Conservation (phyloP, 2,888 invertebrate genomes). For the Tridacna gigas region DNA sequence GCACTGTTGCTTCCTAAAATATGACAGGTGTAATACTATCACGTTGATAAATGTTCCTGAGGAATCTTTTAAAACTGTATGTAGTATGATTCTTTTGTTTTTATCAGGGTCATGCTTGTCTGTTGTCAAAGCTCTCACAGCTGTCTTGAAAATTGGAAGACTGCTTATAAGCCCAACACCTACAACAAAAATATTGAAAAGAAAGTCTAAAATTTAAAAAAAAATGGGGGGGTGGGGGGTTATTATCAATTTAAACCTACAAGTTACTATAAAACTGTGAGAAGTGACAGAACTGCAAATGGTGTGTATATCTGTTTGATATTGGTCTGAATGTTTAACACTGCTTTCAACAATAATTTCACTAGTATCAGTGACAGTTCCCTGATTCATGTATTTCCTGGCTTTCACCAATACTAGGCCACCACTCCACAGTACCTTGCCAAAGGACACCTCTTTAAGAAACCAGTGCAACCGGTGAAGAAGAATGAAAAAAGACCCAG, state of each 20-base stretch:
- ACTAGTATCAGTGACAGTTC: no score
- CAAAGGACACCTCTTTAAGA: no score
- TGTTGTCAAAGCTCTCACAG: constrained; percentile 62
- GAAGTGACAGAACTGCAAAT: neutral
- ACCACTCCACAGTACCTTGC: no score
- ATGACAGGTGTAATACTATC: constrained; percentile 78
- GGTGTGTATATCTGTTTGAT: no score
- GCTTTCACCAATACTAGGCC: no score
- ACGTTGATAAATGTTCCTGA: constrained; percentile 61
- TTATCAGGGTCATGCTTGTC: constrained; percentile 72
- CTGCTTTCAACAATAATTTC: no score
- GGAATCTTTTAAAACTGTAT: constrained; percentile 64
- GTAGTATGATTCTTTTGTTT: constrained; percentile 75
- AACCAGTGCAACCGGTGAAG: no score
- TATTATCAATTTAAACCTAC: no score
- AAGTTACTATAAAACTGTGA: neutral
- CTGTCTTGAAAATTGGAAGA: constrained; percentile 66
- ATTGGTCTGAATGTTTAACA: no score
- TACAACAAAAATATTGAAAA: constrained; percentile 51
- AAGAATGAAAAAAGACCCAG: no score
- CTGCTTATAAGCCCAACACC: constrained; percentile 78
- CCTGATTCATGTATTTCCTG: no score
- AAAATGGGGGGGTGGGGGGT: no score
- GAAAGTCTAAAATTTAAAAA: neutral
- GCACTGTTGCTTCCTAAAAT: constrained; percentile 80